Conservation (phyloP, 2,113 vertebrate genomes). For the Neofelis nebulosa region DNA sequence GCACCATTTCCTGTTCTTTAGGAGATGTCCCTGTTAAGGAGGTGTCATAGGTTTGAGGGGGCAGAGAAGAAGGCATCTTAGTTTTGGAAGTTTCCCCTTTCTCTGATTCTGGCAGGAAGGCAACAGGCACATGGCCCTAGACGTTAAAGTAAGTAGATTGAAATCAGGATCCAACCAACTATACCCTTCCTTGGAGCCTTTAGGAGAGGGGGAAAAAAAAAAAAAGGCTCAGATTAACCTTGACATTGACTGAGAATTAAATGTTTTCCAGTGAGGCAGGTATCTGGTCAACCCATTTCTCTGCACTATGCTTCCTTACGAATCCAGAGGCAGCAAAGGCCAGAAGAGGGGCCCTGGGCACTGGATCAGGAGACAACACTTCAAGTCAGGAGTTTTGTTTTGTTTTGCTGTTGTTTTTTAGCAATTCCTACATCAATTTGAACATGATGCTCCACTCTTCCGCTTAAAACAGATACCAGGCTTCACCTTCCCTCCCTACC, state of each 20-base stretch:
- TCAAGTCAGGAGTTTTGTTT: not conserved
- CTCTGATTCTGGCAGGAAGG: not conserved
- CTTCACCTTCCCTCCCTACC: not conserved
- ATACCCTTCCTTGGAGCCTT: not conserved
- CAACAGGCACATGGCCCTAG: not conserved
- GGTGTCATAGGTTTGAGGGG: not conserved
- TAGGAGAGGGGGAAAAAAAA: not conserved
- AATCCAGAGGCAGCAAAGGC: not conserved
- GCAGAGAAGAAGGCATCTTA: not conserved
- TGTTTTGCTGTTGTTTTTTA: not conserved
- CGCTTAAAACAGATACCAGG: not conserved
- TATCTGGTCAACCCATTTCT: not conserved
- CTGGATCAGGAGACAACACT: not conserved
- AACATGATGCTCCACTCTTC: not conserved
- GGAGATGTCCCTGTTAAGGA: not conserved
- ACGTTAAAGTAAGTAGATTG: not conserved
- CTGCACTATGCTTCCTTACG: not conserved
- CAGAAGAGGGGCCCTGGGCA: not conserved
- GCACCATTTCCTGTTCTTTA: not conserved
- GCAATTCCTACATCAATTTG: not conserved
- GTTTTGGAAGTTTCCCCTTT: not conserved
- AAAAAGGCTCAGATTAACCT: not conserved
- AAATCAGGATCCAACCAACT: not conserved
- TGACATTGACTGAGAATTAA: not conserved
- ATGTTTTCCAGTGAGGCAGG: not conserved